phyloP scores from a whole-genome alignment of 1,140 invertebrate genomes.

The Sycobia sp. region DNA sequence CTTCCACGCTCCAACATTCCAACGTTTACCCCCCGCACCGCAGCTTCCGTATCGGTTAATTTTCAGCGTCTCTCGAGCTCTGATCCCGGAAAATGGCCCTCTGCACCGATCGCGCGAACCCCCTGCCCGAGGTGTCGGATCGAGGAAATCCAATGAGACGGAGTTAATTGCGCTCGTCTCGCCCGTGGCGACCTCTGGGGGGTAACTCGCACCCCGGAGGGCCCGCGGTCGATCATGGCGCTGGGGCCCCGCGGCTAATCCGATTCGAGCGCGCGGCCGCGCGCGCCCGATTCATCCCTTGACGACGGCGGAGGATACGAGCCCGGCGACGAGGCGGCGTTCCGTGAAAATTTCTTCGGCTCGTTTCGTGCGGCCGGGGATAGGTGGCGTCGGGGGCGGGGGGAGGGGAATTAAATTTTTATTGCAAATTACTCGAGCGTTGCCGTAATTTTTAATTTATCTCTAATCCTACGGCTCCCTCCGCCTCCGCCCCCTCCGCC shows the following conservation, averaged over 20 bases:
- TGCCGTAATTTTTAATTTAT: neutral
- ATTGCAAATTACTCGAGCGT: neutral
- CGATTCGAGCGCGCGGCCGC: too few relatives aligned
- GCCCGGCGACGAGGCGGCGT: too few relatives aligned
- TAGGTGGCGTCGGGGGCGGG: neutral
- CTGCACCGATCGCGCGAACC: too few relatives aligned
- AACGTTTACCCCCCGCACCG: too few relatives aligned
- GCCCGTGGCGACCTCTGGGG: neutral
- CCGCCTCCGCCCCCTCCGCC: too few relatives aligned
- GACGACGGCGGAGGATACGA: too few relatives aligned
- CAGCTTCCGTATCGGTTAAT: too few relatives aligned
- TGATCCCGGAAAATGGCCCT: neutral
- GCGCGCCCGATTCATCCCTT: conserved; percentile 23
- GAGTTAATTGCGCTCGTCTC: conserved; percentile 48
- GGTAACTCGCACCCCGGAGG: neutral
- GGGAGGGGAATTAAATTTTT: conserved; percentile 10
- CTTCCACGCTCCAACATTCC: neutral
- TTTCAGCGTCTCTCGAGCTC: too few relatives aligned
- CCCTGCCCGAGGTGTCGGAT: neutral
- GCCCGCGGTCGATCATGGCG: conserved; percentile 30
- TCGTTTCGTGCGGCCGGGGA: conserved; percentile 1
- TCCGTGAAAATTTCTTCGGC: conserved; percentile 10
- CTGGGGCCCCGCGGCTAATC: conserved; percentile 28
- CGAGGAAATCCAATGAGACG: conserved; percentile 45
- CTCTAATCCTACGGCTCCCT: neutral